phyloP scores from a whole-genome alignment of 1,140 invertebrate genomes.

The Drosophila murphyi region DNA sequence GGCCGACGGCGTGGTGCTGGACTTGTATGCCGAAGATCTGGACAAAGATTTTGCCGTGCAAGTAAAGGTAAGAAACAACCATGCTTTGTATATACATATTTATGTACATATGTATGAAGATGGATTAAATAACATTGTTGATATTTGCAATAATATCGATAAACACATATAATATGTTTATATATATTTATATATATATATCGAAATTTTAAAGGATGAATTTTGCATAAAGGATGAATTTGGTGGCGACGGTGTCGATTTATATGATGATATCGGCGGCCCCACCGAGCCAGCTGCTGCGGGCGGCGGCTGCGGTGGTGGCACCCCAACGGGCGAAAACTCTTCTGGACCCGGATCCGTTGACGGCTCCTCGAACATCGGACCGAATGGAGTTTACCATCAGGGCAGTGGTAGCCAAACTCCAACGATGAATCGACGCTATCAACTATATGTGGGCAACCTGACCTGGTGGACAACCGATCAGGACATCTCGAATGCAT shows the following conservation, averaged over 20 bases:
- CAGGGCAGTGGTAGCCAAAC: constrained; percentile 90
- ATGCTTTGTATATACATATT: constrained; percentile 16
- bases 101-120: constrained; percentile 1
- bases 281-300: constrained; percentile 86
- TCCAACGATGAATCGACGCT: constrained; percentile 90
- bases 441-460: constrained; percentile 97
- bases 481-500: constrained; percentile 95
- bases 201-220: not conserved
- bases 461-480: constrained; percentile 99
- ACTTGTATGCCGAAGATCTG: constrained; percentile 98
- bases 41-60: constrained; percentile 94
- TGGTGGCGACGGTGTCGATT: constrained; percentile 93
- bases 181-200: not conserved
- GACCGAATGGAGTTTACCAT: constrained; percentile 88
- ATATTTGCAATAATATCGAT: constrained; percentile 22
- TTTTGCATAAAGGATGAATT: constrained; percentile 89
- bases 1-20: constrained; percentile 97
- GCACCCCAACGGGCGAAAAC: constrained; percentile 74
- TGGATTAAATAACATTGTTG: constrained; percentile 39
- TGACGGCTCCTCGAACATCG: constrained; percentile 50
- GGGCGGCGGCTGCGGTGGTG: constrained; percentile 85
- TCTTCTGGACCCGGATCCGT: constrained; percentile 60
- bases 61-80: constrained; percentile 87
- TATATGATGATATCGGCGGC: constrained; percentile 98
- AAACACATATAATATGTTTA: not conserved